phyloP scores from a whole-genome alignment of 2,113 vertebrate species.

The Gymnobelideus leadbeateri region DNA sequence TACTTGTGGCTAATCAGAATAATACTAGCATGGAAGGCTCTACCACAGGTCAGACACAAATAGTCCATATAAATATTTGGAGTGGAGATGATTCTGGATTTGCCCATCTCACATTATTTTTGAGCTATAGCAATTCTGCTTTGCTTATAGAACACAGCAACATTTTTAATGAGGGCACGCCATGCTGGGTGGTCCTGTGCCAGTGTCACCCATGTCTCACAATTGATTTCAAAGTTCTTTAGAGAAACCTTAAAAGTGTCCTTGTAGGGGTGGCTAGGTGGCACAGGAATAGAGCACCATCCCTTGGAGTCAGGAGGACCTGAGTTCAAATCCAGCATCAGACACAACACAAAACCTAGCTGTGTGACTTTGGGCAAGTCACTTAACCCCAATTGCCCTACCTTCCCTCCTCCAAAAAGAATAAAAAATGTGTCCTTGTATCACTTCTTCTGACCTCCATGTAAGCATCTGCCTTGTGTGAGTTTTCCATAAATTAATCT shows the following conservation, averaged over 20 bases:
- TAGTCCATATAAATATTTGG: not conserved
- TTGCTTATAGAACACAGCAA: not conserved
- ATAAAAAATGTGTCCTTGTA: not conserved
- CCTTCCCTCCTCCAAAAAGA: no score
- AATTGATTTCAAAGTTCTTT: not conserved
- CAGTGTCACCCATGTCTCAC: no score
- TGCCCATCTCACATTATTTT: not conserved
- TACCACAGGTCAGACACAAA: not conserved
- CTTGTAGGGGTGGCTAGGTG: no score
- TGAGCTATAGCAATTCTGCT: not conserved
- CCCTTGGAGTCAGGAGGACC: no score
- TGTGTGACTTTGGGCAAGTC: no score
- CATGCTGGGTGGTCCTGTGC: not conserved
- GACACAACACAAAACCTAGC: no score
- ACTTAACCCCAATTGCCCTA: no score
- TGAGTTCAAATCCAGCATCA: no score
- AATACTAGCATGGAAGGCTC: not conserved
- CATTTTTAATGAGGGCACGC: not conserved
- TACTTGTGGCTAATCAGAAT: not conserved
- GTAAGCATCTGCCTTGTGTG: not conserved
- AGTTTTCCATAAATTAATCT: not conserved
- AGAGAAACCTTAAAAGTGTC: not conserved
- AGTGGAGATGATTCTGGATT: not conserved
- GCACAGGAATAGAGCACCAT: no score
- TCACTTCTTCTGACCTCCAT: not conserved